Evolutionary conservation across 2,113 vertebrate genomes (phyloP), one percentile per base, ranked within the genome.

Genomic region (Melanotaenia duboulayi): DNA sequence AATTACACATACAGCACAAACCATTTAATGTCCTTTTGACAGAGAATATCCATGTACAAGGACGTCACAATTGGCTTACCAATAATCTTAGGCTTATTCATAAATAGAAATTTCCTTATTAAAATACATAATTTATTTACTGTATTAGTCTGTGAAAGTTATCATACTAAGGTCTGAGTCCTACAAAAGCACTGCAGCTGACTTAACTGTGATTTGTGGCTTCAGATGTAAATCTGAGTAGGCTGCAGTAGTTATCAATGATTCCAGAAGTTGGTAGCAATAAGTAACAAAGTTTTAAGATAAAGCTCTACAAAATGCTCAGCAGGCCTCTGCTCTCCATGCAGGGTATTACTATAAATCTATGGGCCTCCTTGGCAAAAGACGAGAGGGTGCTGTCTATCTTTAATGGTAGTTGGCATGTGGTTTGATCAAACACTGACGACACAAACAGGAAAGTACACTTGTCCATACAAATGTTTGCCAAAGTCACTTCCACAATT

Each of bases 371-470:
- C 40, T 79, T 85, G 76, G 79, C 87, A 83, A 73, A 64, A 54
- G 28, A 37, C 24, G n/a, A 62, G 50, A 76, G 82, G 46, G 65
- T 84, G 77, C 66, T 76, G 70, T 87, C 71, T 76, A 65, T 82
- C 79, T 89, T 83, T 74, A 87, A 90, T 83, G 83, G 66, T 79
- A 80, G 68, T 78, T 88, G 82, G 87, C 87, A 80, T 80, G 80
- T 74, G 60, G 66, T 65, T 65, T 84, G 76, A 81, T 65, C 46
- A 42, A 46, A 63, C 80, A 88, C 87, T 88, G 49, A 90, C 89
- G 78, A 91, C 90, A 90, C 81, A 86, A 87, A 87, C 85, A 81
- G 82, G 81, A 85, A 89, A 76, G 85, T 67, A 76, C 77, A 86
- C 71, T 83, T 87, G 85, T 87, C 88, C 76, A 63, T 69, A 71